phyloP scores from a whole-genome alignment of 2,888 invertebrate species.

The Drosophila borealis region DNA sequence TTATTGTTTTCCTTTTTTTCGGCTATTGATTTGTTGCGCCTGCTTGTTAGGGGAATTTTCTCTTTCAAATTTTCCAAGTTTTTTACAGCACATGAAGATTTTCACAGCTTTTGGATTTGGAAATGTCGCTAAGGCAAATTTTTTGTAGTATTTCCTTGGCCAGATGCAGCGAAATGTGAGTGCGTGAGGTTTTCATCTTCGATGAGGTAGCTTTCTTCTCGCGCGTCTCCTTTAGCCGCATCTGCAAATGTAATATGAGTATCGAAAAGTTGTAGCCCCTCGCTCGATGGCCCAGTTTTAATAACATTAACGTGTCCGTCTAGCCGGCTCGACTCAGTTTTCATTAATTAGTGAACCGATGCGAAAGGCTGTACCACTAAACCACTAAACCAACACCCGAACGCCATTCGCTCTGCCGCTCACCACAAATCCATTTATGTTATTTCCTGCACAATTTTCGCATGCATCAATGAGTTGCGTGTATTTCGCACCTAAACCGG shows the following conservation, averaged over 20 bases:
- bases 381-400: background rate
- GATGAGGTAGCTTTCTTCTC: slow-evolving; percentile 89
- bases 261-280: background rate
- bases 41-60: slow-evolving; percentile 11
- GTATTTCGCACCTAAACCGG: slow-evolving; percentile 68
- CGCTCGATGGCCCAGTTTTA: slow-evolving; percentile 21
- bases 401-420: background rate
- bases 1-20: slow-evolving; percentile 1
- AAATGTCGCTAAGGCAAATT: slow-evolving; percentile 93
- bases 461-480: slow-evolving; percentile 75
- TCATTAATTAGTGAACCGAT: slow-evolving; percentile 70
- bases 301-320: slow-evolving; percentile 29
- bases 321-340: slow-evolving; percentile 47
- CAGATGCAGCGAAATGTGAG: slow-evolving; percentile 92
- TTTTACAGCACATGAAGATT: slow-evolving; percentile 92
- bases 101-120: slow-evolving; percentile 94
- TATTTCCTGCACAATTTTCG: slow-evolving; percentile 72
- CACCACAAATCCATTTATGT: slow-evolving; percentile 69
- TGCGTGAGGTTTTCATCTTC: slow-evolving; percentile 91
- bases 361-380: slow-evolving; percentile 32
- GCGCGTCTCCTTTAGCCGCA: slow-evolving; percentile 90
- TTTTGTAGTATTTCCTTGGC: slow-evolving; percentile 93
- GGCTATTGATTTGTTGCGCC: slow-evolving; percentile 16
- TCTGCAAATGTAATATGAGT: slow-evolving; percentile 82
- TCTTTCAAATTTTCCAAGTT: slow-evolving; percentile 11